Evolutionary conservation across 2,888 invertebrate species (phyloP).

Genomic region (Notodonta dromedarius): DNA sequence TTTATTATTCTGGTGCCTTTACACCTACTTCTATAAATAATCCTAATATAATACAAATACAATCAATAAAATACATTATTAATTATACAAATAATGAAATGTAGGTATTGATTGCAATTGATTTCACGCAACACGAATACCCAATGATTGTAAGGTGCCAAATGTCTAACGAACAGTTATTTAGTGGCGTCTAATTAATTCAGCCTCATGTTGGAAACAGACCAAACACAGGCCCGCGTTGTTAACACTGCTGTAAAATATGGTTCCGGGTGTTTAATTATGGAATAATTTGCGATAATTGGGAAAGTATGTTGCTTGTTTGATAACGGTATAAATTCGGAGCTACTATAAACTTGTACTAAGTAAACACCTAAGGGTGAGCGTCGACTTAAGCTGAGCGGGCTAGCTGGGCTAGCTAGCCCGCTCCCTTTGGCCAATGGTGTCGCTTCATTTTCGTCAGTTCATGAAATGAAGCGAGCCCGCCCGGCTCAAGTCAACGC

Average conservation of each 20-base stretch:
- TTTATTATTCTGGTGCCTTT: too few species aligned
- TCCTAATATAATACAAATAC: too few species aligned
- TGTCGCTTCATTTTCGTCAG: too few species aligned
- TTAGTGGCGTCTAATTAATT: conserved; percentile 46
- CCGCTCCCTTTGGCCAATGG: too few species aligned
- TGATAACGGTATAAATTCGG: neutral
- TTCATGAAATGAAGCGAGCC: too few species aligned
- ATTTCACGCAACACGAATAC: conserved; percentile 8
- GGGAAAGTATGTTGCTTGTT: neutral
- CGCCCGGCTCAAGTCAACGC: too few species aligned
- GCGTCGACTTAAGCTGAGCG: too few species aligned
- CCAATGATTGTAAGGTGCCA: conserved; percentile 31
- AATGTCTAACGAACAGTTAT: conserved; percentile 37
- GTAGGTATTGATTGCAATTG: neutral
- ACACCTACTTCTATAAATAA: too few species aligned
- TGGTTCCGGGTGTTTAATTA: conserved; percentile 22
- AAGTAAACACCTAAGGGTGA: too few species aligned
- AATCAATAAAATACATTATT: too few species aligned
- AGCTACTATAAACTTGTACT: neutral
- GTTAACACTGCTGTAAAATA: conserved; percentile 36
- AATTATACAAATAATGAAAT: too few species aligned
- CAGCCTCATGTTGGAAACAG: conserved; percentile 35
- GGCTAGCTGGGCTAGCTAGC: too few species aligned
- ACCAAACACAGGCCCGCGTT: conserved; percentile 28
- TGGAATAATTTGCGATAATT: conserved; percentile 33